Percentiles rank a stretch among this genome's conserved stretches.
Conservation (phyloP, 2,888 invertebrate species). For the Apamea sordens region DNA sequence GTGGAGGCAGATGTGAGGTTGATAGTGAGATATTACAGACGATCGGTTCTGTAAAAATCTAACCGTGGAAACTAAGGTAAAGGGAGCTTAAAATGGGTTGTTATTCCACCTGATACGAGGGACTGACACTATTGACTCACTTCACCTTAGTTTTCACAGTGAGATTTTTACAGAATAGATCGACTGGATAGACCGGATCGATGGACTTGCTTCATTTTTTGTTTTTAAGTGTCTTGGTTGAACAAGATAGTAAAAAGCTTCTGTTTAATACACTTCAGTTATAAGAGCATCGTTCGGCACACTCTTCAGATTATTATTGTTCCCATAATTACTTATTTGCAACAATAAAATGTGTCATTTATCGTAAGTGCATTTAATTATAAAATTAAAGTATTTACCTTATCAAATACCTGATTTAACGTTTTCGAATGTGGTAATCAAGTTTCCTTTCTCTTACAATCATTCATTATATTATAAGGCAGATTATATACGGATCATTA, state of each 20-base stretch:
- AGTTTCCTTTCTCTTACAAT: constrained; percentile 24
- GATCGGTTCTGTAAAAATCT: background rate
- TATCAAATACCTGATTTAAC: constrained; percentile 7
- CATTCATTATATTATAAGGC: constrained; percentile 14
- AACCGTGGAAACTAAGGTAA: background rate
- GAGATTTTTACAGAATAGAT: background rate
- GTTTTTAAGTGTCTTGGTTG: background rate
- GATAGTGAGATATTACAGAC: background rate
- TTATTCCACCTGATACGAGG: background rate
- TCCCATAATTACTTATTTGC: background rate
- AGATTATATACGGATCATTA: constrained; percentile 16
- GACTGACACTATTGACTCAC: background rate
- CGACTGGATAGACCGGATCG: background rate
- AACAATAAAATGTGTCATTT: background rate
- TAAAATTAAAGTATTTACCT: background rate
- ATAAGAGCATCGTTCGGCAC: background rate
- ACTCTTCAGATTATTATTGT: background rate
- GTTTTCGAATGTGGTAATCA: constrained; percentile 12
- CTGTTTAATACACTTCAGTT: background rate
- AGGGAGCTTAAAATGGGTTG: background rate
- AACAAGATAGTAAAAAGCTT: background rate
- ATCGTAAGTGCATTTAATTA: background rate
- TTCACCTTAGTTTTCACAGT: background rate
- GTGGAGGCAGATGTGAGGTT: background rate
- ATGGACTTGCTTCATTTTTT: background rate